Base-by-base conservation (phyloP, 2,888 invertebrate genomes). In the Tipula confusa region DNA sequence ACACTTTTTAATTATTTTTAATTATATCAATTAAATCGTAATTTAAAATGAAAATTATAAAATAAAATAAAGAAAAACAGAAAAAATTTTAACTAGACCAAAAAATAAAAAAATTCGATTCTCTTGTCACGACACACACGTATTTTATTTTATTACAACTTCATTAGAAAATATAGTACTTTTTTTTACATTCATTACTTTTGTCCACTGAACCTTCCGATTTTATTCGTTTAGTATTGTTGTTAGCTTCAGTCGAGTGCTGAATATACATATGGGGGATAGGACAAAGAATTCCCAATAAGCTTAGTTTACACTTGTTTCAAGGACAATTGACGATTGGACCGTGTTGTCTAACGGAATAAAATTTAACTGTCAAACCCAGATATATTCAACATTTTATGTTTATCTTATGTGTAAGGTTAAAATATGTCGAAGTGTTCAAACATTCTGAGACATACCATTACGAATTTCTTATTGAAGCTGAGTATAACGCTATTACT, bases 71-170 rank as follows among this genome's bases (percentile, higher is more conserved):
- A 18, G 48, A 48, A 64, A 64, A 64, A 18, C 18, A 24, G 24
- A 64, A 64, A 64, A 64, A 24, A 24, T 64, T 64, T 64, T 64
- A 64, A 64, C 64, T 64, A 64, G 64, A 64, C 64, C 64, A 64
- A 64, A 64, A 31, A 64, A 64, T 64, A 64, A 64, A 64, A 64
- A 48, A 64, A 64, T 13, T 64, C 64, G 64, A 64, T 64, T 64
- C 18, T 80, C 80, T 80, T 80, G 80, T 80, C 80, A 80, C 80
- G 80, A 80, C 80, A 80, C 80, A 80, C 80, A 31, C 31, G 24
- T 31, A 80, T 31, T 80, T 80, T 31, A 80, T 31, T 80, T 80
- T 80, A 80, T 80, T 80, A 64, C 64, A 64, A 64, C 64, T 64
- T 64, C 24, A 64, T 24, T 24, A 48, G 18, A 18, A n/a, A 48